Evolutionary conservation across 2,113 vertebrate species (phyloP), one percentile per base, ranked within the genome.

Genomic region (Melanotaenia duboulayi): DNA sequence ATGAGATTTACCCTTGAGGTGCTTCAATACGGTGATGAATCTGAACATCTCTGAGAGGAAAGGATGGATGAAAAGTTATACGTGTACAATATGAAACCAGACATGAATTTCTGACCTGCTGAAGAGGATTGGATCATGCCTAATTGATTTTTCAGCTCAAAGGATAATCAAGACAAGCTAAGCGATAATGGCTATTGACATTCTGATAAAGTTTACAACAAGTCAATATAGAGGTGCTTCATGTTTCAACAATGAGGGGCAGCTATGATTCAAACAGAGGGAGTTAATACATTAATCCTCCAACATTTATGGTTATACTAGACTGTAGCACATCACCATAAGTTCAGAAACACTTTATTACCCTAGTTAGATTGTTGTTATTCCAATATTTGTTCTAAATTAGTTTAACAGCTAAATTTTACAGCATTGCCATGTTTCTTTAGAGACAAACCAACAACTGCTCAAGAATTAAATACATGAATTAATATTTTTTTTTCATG

Each of bases 111-210:
- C 65, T 88, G 84, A 91, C 89, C 87, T 50, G 56, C 40, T 40
- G 50, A 81, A 86, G 14, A 59, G 72, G 66, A 87, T 91, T 61
- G 76, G 89, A 89, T 90, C 83, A 87, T 89, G 76, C 49, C 56
- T 66, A 74, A 93, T 91, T 90, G 91, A 92, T 91, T 89, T 89
- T 80, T 76, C 78, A 86, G 83, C 81, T 76, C 60, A 50, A 79
- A 76, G 86, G 89, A 90, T 92, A 89, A 92, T 92, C 87, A 90
- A 90, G 90, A 92, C 86, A 87, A 90, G 90, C 90, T 87, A 83
- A 85, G 77, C 76, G 78, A 90, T 92, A 90, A 91, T 83, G 82
- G 73, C 70, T 88, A 92, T 93, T 90, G 92, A 74, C 90, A 89
- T 85, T 72, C 78, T 90, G 85, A 93, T 93, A 77, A 89, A 89